A percentile compares a stretch with the other conserved stretches of the same genome.
phyloP scores from a whole-genome alignment of 2,113 vertebrate species.

The Spea multiplicata region DNA sequence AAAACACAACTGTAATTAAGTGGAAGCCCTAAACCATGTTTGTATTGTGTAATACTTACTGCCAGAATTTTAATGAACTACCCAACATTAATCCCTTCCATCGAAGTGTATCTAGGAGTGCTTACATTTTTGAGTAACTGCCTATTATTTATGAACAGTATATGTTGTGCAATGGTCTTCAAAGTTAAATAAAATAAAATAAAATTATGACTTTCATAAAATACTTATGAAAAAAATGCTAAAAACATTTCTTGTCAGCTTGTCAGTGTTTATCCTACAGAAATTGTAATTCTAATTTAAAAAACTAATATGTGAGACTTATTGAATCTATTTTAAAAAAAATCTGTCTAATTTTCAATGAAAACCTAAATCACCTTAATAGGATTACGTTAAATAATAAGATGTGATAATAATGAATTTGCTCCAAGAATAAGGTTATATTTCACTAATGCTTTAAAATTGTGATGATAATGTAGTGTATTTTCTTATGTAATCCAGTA shows the following conservation, averaged over 20 bases:
- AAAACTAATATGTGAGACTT: conserved; percentile 1
- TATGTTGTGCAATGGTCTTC: conserved; percentile 2
- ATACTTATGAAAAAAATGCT: conserved; percentile 14
- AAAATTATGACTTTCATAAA: conserved; percentile 23
- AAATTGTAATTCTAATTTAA: conserved; percentile 11
- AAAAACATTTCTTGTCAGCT: neutral
- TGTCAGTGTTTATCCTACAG: neutral
- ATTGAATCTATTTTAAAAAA: neutral
- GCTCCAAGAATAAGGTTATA: neutral
- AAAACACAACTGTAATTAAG: conserved; percentile 20
- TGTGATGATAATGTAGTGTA: neutral
- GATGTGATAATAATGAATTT: conserved; percentile 12
- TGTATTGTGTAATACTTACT: conserved; percentile 30
- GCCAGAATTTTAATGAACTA: conserved; percentile 28
- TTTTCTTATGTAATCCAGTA: neutral
- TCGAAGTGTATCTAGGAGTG: conserved; percentile 26
- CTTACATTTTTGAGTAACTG: conserved; percentile 36
- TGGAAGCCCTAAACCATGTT: conserved; percentile 15
- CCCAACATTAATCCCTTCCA: conserved; percentile 35
- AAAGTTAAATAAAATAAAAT: neutral
- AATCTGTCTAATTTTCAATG: neutral
- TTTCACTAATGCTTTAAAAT: neutral
- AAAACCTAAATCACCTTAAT: conserved; percentile 20
- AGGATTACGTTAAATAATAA: neutral
- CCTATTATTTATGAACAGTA: conserved; percentile 35